These are phyloP conservation scores for Trachops cirrhosus DNA, from an alignment of 2,797 vertebrate species.

Conservation along the genomic window DNA sequence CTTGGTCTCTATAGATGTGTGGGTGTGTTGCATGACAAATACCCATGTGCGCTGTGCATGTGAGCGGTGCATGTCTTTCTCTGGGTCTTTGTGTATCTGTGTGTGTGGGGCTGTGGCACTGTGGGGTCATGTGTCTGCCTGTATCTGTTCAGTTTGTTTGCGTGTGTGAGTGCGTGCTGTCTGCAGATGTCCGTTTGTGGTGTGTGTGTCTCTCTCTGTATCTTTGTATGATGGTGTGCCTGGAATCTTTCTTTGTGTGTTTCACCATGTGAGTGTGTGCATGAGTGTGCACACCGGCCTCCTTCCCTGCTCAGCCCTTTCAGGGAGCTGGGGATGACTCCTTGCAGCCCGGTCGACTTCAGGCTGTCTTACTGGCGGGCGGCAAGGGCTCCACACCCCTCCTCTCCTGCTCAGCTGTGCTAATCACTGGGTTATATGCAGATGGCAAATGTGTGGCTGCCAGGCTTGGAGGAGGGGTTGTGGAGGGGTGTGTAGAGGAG, in stretches of 20 bases:
- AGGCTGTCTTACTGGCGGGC: constrained; percentile 52
- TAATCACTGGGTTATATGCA: constrained; percentile 75
- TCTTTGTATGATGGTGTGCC: not conserved
- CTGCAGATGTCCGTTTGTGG: not conserved
- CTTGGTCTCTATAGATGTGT: not conserved
- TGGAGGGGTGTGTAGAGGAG: constrained; percentile 47
- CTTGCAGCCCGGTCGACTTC: constrained; percentile 29
- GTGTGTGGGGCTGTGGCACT: not conserved
- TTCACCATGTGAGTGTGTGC: not conserved
- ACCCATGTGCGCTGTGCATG: not conserved
- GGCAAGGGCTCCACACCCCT: not conserved
- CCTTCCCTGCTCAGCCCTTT: not conserved
- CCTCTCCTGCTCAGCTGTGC: constrained; percentile 43
- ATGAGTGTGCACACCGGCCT: not conserved
- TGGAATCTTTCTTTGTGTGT: not conserved
- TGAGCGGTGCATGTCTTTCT: not conserved
- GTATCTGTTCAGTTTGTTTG: not conserved
- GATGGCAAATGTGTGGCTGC: constrained; percentile 71
- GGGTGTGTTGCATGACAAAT: not conserved
- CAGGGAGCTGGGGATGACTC: constrained; percentile 1
- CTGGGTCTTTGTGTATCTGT: not conserved
- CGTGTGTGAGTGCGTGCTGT: not conserved
- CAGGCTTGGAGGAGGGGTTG: constrained; percentile 56
- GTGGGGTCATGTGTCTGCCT: not conserved
- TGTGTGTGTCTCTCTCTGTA: not conserved